phyloP scores from a whole-genome alignment of 2,113 vertebrate genomes.

The Accipiter cooperii region DNA sequence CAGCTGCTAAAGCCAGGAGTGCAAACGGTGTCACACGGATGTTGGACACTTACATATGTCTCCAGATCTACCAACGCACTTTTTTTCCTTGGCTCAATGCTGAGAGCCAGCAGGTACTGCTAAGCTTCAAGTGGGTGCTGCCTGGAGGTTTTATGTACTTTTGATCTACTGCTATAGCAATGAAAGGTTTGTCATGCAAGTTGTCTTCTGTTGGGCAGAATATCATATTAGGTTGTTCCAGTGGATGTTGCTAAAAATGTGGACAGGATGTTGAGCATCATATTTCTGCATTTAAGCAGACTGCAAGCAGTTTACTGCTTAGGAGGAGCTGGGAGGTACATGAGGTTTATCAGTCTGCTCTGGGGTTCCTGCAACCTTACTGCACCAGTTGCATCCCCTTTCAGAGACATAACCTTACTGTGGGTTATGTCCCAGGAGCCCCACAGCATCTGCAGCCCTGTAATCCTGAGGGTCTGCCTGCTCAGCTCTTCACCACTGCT shows the following conservation, averaged over 20 bases:
- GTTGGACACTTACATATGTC: neutral
- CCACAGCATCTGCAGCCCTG: neutral
- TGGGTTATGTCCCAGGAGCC: neutral
- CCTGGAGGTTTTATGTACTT: neutral
- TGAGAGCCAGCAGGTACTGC: neutral
- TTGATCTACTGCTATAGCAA: neutral
- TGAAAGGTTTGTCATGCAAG: neutral
- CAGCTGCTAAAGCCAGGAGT: neutral
- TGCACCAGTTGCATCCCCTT: neutral
- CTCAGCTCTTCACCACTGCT: neutral
- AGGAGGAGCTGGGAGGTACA: neutral
- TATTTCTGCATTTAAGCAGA: neutral
- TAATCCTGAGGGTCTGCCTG: neutral
- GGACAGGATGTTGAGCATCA: neutral
- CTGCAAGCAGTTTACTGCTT: neutral
- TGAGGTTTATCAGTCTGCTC: neutral
- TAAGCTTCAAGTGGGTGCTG: neutral
- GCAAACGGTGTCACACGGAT: rapidly evolving
- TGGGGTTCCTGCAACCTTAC: neutral
- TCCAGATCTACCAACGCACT: neutral
- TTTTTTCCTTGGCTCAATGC: neutral
- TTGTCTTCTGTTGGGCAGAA: neutral
- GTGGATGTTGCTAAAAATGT: neutral
- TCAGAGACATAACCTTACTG: neutral
- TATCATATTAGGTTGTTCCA: neutral